Conservation (phyloP, 2,797 vertebrate species). For the Phrynocephalus forsythii region DNA sequence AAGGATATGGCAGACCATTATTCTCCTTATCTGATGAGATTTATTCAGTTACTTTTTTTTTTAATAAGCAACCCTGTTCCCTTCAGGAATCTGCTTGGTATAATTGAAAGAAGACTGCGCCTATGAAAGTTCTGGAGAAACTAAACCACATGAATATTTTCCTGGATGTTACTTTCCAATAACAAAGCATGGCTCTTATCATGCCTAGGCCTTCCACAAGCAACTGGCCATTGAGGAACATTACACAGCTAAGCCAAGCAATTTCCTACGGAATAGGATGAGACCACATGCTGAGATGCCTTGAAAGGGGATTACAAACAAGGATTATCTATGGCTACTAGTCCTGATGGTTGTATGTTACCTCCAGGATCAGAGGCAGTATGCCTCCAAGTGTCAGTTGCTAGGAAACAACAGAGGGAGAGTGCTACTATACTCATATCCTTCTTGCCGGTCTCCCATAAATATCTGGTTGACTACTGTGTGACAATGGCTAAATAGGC, state of each 20-base stretch:
- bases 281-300: background rate
- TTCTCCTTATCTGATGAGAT: background rate
- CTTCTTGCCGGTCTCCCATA: background rate
- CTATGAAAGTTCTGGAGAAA: background rate
- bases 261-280: background rate
- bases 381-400: background rate
- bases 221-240: background rate
- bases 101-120: background rate
- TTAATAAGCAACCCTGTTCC: background rate
- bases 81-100: background rate
- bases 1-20: too few relatives aligned
- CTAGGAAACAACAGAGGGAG: background rate
- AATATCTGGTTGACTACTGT: background rate
- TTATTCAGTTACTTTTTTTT: background rate
- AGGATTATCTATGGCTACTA: background rate
- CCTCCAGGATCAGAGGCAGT: background rate
- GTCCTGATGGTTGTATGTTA: background rate
- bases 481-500: background rate
- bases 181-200: background rate
- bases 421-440: background rate
- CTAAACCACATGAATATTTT: background rate
- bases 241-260: background rate
- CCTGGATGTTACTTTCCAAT: background rate
- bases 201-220: too few relatives aligned
- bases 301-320: background rate